Evolutionary conservation across 2,113 vertebrate species (phyloP), one percentile per base, ranked within the genome.

Genomic region (Eleginops maclovinus): DNA sequence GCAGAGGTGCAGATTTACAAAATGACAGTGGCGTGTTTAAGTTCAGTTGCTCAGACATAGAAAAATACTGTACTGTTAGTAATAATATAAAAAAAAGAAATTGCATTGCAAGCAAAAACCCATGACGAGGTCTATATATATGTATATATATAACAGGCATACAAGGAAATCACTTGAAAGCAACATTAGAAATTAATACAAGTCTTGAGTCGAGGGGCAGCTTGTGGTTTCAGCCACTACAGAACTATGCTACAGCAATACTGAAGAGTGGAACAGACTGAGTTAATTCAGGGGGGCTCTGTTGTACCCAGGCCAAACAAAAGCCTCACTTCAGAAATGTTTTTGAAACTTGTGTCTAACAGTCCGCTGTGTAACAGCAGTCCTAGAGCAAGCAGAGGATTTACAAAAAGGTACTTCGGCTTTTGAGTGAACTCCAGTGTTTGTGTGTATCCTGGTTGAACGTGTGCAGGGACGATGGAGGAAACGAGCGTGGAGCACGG

Each of bases 321-420:
- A 77, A 74, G 54, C 50, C 51, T 81, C 62, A 41, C 41, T 44
- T 77, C 14, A 56, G 71, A 81, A 77, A 84, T 72, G 2, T 70
- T 79, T 54, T 41, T 60, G 19, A 55, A 77, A 68, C 13, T 64
- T 73, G 61, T 72, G 36, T 83, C 73, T 89, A 92, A 91, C 91
- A 93, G 91, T 93, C 90, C 84, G 77, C 83, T 83, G 91, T 87
- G 83, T 78, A 93, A 87, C 87, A 88, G 88, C 89, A 93, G 92
- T 91, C 86, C 83, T 78, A 84, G 83, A 89, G 77, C 64, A 3
- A 84, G 88, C 88, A 22, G 70, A 77, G 59, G 78, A 68, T 54
- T 80, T 77, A 84, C 53, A 84, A 91, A 86, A 91, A 89, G 88
- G 88, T 91, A 91, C 87, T 92, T 91, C 77, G 77, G 83, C 66